A percentile compares a stretch with the other conserved stretches of the same genome.
phyloP scores from a whole-genome alignment of 2,113 vertebrate genomes.

The Ceratotherium simum region DNA sequence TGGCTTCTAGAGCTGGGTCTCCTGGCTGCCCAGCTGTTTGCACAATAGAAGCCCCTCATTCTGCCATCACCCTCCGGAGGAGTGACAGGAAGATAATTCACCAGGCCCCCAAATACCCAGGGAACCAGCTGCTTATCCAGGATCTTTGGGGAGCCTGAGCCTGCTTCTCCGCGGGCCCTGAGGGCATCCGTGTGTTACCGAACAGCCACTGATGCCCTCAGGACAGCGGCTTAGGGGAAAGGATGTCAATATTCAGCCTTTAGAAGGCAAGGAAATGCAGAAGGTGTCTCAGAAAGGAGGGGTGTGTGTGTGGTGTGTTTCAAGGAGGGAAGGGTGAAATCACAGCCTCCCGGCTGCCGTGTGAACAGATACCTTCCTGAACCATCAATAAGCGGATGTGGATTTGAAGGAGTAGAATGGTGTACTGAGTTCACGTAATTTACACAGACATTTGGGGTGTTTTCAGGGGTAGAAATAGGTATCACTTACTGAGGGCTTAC shows the following conservation, averaged over 20 bases:
- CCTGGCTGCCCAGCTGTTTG: neutral
- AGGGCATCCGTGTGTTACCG: neutral
- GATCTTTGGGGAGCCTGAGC: neutral
- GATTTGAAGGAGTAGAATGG: neutral
- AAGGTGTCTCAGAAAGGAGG: neutral
- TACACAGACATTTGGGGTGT: neutral
- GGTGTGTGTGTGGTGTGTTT: neutral
- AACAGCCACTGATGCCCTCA: neutral
- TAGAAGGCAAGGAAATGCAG: neutral
- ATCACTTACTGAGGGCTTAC: neutral
- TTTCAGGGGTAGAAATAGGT: neutral
- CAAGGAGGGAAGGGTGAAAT: neutral
- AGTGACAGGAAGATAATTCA: neutral
- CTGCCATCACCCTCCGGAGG: neutral
- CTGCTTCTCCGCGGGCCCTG: neutral
- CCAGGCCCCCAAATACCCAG: neutral
- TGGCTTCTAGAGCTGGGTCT: neutral
- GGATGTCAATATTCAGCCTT: neutral
- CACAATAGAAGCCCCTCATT: neutral
- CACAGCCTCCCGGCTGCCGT: rapidly evolving
- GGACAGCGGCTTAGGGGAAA: neutral
- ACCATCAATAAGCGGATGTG: neutral
- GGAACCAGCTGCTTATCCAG: neutral
- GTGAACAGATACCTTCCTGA: rapidly evolving
- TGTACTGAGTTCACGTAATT: no score